Evolutionary conservation across 2,888 invertebrate species (phyloP).

Genomic region (Tetragonula carbonaria): DNA sequence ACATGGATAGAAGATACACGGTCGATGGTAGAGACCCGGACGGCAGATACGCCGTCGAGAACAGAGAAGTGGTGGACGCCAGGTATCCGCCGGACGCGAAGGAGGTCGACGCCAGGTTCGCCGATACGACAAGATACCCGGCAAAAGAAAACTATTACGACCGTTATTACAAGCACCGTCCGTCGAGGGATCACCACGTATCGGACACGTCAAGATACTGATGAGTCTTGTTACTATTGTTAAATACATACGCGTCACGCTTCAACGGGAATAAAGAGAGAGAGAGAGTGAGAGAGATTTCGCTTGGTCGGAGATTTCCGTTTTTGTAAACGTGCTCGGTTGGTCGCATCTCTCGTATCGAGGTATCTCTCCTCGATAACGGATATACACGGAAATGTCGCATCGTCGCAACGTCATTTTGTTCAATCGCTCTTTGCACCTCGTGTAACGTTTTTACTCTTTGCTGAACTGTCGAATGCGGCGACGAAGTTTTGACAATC

Average conservation of each 20-base stretch:
- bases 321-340: not conserved
- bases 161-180: constrained; percentile 82
- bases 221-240: constrained; percentile 70
- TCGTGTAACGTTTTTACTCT: not conserved
- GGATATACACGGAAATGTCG: not conserved
- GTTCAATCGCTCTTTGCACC: not conserved
- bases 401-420: too few relatives aligned
- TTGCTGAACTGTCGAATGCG: not conserved
- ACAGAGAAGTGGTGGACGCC: constrained; percentile 70
- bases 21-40: constrained; percentile 74
- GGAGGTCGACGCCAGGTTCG: constrained; percentile 74
- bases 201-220: constrained; percentile 81
- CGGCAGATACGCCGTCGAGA: constrained; percentile 67
- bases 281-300: not conserved
- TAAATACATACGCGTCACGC: constrained; percentile 59
- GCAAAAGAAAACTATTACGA: constrained; percentile 82
- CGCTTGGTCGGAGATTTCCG: not conserved
- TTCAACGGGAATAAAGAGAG: constrained; percentile 65
- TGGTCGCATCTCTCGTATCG: not conserved
- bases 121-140: constrained; percentile 72
- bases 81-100: constrained; percentile 71
- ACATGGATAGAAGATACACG: constrained; percentile 71
- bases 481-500: not conserved
- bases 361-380: not conserved
- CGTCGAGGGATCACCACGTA: constrained; percentile 80